Base-by-base conservation (phyloP, 2,888 invertebrate species). In the Minunthozetes semirufus region DNA sequence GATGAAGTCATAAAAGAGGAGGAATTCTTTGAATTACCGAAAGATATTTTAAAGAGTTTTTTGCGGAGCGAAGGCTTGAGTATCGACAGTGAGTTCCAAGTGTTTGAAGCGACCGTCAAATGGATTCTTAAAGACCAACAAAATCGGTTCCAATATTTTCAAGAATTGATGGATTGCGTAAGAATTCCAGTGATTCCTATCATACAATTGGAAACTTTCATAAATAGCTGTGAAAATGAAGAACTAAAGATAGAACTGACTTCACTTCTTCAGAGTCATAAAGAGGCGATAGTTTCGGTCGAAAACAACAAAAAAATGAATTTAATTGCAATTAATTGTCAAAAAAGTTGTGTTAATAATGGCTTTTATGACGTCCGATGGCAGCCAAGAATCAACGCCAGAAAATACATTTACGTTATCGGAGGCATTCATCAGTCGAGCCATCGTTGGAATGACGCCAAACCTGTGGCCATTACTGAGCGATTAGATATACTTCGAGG, bases 21-120 rank as follows among this genome's bases (percentile, higher is more conserved):
- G 81, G 95, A 95, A 84, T 89, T 93, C 81, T 85, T 90, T 78
- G 91, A 92, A 80, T 84, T 94, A 77, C 91, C 93, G 29, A 88
- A 91, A 81, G 88, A 90, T 79, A 87, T 89, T 81, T 85, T 95
- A 72, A 86, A 90, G 76, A 88, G 88, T 79, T 87, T 95, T 79
- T 84, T 95, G 73, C 88, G 89, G 79, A 93, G 93, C 77, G 94
- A 95, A 85, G 87, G 90, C 82, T 86, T 95, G 74, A 89, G 89
- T 81, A 91, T 95, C 74, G 93, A 94, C 81, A 90, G 89, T 78
- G 94, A 94, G 85, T 89, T 89, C 81, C 92, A 94, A 88, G 93
- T 92, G 76, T 89, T 94, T 82, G 88, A 90, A 82, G 90, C 92
- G 74, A 94, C 93, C 22, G 85, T 94, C 78, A 87, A 90, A 79